phyloP scores from a whole-genome alignment of 2,888 invertebrate genomes.

The Tuta absoluta region DNA sequence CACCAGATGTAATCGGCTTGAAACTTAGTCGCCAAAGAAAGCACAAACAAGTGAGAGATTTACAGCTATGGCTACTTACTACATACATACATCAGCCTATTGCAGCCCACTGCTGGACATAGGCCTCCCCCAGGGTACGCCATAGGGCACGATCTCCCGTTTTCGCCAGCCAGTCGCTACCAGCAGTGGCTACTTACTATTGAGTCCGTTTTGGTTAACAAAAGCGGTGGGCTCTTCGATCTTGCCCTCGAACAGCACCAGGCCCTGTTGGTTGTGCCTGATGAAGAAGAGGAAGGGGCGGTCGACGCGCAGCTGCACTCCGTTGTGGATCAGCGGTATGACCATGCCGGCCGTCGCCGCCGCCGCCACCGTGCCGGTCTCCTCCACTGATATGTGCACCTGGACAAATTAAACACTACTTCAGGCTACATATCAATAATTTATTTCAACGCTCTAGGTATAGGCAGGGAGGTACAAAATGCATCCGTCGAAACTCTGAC shows the following conservation, averaged over 20 bases:
- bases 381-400: constrained; percentile 82
- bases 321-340: constrained; percentile 82
- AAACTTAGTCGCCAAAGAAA: no score
- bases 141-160: no score
- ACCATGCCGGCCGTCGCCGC: constrained; percentile 82
- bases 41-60: no score
- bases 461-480: no score
- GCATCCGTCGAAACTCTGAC: no score
- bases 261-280: constrained; percentile 75
- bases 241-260: constrained; percentile 84
- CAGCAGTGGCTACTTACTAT: constrained; percentile 20
- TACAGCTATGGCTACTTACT: no score
- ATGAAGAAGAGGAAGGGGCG: constrained; percentile 85
- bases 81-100: no score
- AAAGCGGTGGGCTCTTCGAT: constrained; percentile 71
- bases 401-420: background rate
- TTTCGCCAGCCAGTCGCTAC: no score
- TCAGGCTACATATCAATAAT: background rate
- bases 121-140: no score
- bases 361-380: constrained; percentile 84
- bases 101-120: no score
- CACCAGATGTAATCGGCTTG: no score
- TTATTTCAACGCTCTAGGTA: no score
- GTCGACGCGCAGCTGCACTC: constrained; percentile 77
- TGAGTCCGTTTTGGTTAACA: constrained; percentile 33